Base-by-base conservation (phyloP, 1,140 invertebrate species). In the Euschistus heros region DNA sequence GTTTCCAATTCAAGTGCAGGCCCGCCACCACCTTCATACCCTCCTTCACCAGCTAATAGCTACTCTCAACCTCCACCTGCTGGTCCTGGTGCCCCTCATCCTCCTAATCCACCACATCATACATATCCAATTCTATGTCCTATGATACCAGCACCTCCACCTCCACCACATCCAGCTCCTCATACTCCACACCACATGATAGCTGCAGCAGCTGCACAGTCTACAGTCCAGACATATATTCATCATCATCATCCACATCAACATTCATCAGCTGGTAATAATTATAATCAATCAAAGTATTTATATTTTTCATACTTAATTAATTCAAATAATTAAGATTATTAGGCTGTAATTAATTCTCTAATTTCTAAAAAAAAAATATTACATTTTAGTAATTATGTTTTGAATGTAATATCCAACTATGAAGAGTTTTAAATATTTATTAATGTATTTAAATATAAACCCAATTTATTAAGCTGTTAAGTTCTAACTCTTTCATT, bases 51-150 rank as follows among this genome's bases (percentile, higher is more conserved):
- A 68, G 64, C 74, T 74, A 69, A 69, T 71, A 61, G 71, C 72
- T 62, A 69, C 71, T 76, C 77, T 33, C 79, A 78, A 68, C 77
- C 78, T 15, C 75, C 78, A 3, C 78, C 78, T 67, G 79, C 59
- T 17, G 63, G 47, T 15, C 68, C 66, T 10, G 68, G 66, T 37
- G 67, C 63, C 14, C 67, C 69, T 10, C 68, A 66, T 22, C 69
- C 68, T 1, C 67, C 64, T 14, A 77, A 2, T 74, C 76, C 37
- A 77, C 79, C 66, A 77, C 76, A 30, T 77, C 78, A 62, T 75
- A 74, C 59, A 82, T 79, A 70, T 81, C 54, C 79, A 77, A 64
- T 85, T 54, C 80, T 84, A 78, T 84, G 82, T 69, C 79, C 80
- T 42, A 74, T 83, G 10, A 73, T 81, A 63, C 78, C 80, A 42